These are phyloP conservation scores for Eledone cirrhosa DNA, from an alignment of 2,888 invertebrate species.

Conservation along the genomic window DNA sequence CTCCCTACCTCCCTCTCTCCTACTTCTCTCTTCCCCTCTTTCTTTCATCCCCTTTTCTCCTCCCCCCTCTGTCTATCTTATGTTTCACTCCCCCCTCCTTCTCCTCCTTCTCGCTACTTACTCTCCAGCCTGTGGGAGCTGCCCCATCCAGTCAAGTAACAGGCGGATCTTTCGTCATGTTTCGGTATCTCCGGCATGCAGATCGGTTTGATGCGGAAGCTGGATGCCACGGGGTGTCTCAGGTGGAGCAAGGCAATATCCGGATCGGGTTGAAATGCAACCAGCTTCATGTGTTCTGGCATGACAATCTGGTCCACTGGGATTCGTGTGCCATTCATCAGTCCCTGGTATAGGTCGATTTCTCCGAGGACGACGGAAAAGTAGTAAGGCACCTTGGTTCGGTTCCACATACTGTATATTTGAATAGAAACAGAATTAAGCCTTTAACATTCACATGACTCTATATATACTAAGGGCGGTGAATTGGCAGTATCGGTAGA, in stretches of 20 bases:
- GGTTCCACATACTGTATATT: slow-evolving; percentile 25
- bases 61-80: no score
- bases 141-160: slow-evolving; percentile 56
- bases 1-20: no score
- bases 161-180: slow-evolving; percentile 34
- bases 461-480: no score
- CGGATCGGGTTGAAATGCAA: slow-evolving; percentile 42
- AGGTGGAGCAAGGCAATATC: slow-evolving; percentile 53
- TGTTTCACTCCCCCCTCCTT: no score
- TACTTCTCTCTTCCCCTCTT: no score
- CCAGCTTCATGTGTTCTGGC: slow-evolving; percentile 40
- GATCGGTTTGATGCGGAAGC: slow-evolving; percentile 47
- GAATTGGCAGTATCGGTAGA: no score
- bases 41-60: no score
- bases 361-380: slow-evolving; percentile 29
- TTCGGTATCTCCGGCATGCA: slow-evolving; percentile 45
- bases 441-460: no score
- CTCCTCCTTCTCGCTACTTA: slow-evolving; percentile 34
- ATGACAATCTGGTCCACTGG: slow-evolving; percentile 31
- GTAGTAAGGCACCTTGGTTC: slow-evolving; percentile 20
- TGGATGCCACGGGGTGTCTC: slow-evolving; percentile 40
- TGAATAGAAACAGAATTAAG: background rate
- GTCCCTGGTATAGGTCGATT: slow-evolving; percentile 1
- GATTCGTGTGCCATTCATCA: slow-evolving; percentile 23
- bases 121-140: slow-evolving; percentile 44